phyloP scores from a whole-genome alignment of 2,888 invertebrate genomes.

The Sepioteuthis lessoniana region DNA sequence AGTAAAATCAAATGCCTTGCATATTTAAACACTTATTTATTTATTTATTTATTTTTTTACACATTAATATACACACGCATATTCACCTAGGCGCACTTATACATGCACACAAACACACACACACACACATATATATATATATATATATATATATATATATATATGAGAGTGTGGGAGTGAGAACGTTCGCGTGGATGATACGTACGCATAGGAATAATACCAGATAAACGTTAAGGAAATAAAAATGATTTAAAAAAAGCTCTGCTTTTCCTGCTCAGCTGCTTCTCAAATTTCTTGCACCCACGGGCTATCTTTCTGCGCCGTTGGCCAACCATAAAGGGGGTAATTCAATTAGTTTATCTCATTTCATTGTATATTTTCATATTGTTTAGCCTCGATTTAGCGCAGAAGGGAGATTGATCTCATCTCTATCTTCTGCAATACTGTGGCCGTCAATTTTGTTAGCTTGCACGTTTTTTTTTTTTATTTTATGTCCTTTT shows the following conservation, averaged over 20 bases:
- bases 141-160: constrained; percentile 12
- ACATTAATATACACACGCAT: neutral
- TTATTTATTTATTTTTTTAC: neutral
- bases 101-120: neutral
- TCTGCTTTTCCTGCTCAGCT: neutral
- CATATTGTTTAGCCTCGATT: neutral
- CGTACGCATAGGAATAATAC: neutral
- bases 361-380: neutral
- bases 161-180: too few relatives aligned
- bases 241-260: neutral
- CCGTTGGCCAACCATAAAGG: neutral
- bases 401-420: neutral
- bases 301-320: neutral
- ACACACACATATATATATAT: neutral
- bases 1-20: too few relatives aligned
- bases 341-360: neutral
- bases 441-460: neutral
- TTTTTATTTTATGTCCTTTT: neutral
- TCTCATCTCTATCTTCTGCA: neutral
- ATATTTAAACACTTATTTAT: neutral
- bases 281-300: neutral
- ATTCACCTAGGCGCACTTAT: neutral
- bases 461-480: neutral
- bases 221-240: neutral
- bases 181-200: neutral